Percentiles rank a stretch among this genome's conserved stretches.
Conservation (phyloP, 64 coral and sea anemone genomes). For the Pocillopora damicornis region DNA sequence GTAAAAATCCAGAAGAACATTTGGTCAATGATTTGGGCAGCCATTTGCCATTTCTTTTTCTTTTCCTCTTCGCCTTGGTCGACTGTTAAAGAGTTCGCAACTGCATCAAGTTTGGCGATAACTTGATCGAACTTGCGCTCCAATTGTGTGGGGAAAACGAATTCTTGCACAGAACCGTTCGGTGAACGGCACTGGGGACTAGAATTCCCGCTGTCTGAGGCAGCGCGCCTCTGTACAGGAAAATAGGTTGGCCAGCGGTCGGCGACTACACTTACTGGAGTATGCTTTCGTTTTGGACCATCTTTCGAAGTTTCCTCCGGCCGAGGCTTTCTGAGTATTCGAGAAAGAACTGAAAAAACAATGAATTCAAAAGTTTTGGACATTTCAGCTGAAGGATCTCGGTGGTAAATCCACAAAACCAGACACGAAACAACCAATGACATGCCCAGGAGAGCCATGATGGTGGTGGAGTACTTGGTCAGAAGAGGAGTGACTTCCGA, state of each 20-base stretch:
- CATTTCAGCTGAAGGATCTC: slow-evolving; percentile 25
- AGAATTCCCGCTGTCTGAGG: slow-evolving; percentile 7
- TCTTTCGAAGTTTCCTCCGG: neutral
- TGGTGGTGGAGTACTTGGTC: slow-evolving; percentile 45
- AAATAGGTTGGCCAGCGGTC: slow-evolving; percentile 46
- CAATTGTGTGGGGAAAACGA: neutral
- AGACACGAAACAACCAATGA: slow-evolving; percentile 46
- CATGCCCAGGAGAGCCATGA: slow-evolving; percentile 32
- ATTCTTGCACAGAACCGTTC: neutral
- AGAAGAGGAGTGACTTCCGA: slow-evolving; percentile 68
- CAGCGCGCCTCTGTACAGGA: slow-evolving; percentile 24
- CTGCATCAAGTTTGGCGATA: slow-evolving; percentile 34
- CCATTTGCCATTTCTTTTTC: slow-evolving; percentile 49
- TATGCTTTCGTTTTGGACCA: neutral
- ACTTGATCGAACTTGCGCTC: slow-evolving; percentile 55
- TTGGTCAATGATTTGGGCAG: slow-evolving; percentile 51
- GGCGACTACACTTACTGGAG: neutral
- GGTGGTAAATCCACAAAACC: slow-evolving; percentile 34
- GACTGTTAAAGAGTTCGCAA: slow-evolving; percentile 14
- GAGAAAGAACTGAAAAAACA: slow-evolving; percentile 31
- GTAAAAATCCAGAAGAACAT: slow-evolving; percentile 54
- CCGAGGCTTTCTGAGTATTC: slow-evolving; percentile 14
- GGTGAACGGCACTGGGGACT: slow-evolving; percentile 5
- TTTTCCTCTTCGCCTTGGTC: slow-evolving; percentile 12
- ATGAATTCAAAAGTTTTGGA: slow-evolving; percentile 29